These are phyloP conservation scores for Nebria brevicollis DNA, from an alignment of 2,888 invertebrate species.

Conservation along the genomic window DNA sequence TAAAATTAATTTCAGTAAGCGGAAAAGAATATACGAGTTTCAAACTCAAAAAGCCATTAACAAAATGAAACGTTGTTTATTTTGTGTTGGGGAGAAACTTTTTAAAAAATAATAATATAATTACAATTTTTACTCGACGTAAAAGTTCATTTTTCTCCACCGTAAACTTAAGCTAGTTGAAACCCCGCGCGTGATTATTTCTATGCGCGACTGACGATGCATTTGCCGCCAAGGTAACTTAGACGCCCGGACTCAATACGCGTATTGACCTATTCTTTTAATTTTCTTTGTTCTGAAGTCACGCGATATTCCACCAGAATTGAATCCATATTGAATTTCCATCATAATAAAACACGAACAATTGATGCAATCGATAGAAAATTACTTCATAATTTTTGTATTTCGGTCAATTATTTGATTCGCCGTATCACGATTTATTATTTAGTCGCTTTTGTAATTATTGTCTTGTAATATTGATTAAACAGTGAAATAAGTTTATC, in stretches of 20 bases:
- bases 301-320: slow-evolving; percentile 21
- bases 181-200: neutral
- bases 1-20: too few species aligned
- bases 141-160: too few species aligned
- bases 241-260: neutral
- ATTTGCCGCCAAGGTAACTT: too few species aligned
- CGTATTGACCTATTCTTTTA: neutral
- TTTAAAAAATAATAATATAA: too few species aligned
- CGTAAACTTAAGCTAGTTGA: too few species aligned
- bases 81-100: too few species aligned
- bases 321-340: slow-evolving; percentile 5
- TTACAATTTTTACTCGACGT: too few species aligned
- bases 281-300: neutral
- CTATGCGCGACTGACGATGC: neutral
- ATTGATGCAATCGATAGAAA: neutral
- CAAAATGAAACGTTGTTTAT: too few species aligned
- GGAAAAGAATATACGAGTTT: too few species aligned
- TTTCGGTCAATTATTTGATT: neutral
- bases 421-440: neutral
- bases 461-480: too few species aligned
- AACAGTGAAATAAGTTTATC: neutral
- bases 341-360: slow-evolving; percentile 1
- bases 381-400: slow-evolving; percentile 35
- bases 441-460: neutral
- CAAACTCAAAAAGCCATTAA: too few species aligned